phyloP scores from a whole-genome alignment of 2,888 invertebrate genomes.

The Agrypnus murinus region DNA sequence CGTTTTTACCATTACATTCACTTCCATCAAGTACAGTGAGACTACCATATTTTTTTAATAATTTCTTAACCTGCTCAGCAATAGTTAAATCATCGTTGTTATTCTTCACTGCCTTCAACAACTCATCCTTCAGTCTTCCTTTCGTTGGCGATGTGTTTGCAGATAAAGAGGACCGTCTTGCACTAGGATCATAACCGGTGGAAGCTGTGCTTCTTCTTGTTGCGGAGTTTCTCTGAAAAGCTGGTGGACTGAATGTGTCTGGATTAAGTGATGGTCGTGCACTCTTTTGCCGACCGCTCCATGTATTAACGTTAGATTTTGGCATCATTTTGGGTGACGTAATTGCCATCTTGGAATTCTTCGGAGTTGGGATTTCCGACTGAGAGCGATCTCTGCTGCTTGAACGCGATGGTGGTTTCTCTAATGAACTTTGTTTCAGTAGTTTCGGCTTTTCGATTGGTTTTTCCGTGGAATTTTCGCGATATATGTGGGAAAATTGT shows the following conservation, averaged over 20 bases:
- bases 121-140: constrained; percentile 79
- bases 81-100: constrained; percentile 84
- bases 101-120: constrained; percentile 81
- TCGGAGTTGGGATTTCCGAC: constrained; percentile 67
- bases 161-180: constrained; percentile 72
- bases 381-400: constrained; percentile 70
- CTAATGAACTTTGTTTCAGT: constrained; percentile 67
- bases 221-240: constrained; percentile 64
- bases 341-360: constrained; percentile 68
- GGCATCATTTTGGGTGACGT: constrained; percentile 70
- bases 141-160: constrained; percentile 79
- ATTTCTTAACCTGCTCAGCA: constrained; percentile 83
- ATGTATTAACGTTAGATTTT: constrained; percentile 79
- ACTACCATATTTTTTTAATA: constrained; percentile 77
- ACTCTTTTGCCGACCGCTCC: constrained; percentile 79
- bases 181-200: constrained; percentile 70
- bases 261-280: constrained; percentile 74
- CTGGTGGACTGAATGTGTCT: constrained; percentile 76
- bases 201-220: constrained; percentile 69
- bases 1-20: constrained; percentile 57
- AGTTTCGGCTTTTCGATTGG: constrained; percentile 42
- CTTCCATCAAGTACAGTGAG: constrained; percentile 78
- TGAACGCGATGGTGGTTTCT: constrained; percentile 71
- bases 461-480: constrained; percentile 68
- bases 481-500: constrained; percentile 78